phyloP scores from a whole-genome alignment of 2,888 invertebrate species.

The Spicauda simplicius region DNA sequence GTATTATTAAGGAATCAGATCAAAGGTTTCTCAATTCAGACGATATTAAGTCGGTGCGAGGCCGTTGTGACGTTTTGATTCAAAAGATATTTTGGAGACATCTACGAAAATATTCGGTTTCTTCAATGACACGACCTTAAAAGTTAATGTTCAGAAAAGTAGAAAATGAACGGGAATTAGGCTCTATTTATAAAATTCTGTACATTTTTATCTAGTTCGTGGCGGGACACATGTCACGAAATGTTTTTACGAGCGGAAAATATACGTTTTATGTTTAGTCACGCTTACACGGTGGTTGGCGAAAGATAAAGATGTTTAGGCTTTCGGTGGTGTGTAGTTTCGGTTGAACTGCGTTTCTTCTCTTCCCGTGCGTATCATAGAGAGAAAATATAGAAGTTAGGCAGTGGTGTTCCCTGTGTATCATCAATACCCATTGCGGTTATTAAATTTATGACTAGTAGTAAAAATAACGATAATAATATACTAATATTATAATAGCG shows the following conservation, averaged over 20 bases:
- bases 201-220: background rate
- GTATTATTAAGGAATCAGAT: slow-evolving; percentile 9
- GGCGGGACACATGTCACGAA: background rate
- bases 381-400: no score
- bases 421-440: no score
- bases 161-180: slow-evolving; percentile 3
- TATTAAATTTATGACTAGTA: no score
- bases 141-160: slow-evolving; percentile 8
- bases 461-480: no score
- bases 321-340: no score
- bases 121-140: slow-evolving; percentile 16
- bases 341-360: no score
- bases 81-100: slow-evolving; percentile 12
- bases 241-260: background rate
- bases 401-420: no score
- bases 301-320: no score
- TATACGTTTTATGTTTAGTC: background rate
- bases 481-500: no score
- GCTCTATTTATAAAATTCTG: slow-evolving; percentile 7
- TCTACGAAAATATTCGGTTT: background rate
- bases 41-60: background rate
- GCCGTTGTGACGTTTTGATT: background rate
- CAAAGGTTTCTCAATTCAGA: background rate
- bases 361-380: no score
- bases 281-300: no score